These are phyloP conservation scores for Drosophila merina DNA, from an alignment of 2,888 invertebrate genomes.

Conservation along the genomic window DNA sequence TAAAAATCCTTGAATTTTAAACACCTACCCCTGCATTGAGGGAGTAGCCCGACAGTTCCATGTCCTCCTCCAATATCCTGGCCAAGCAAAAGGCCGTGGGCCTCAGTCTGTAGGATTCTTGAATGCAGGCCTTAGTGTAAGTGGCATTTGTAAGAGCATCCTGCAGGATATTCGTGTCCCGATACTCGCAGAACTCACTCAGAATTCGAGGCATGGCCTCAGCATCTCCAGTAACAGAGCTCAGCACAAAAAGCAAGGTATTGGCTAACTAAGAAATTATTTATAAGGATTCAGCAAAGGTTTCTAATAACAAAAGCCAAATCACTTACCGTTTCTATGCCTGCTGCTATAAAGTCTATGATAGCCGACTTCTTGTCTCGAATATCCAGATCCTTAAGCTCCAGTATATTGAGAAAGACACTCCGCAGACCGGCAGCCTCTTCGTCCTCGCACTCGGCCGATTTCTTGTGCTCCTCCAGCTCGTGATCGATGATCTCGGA, in stretches of 20 bases:
- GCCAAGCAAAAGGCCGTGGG: constrained; percentile 93
- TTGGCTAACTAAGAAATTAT: constrained; percentile 88
- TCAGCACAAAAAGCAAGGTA: constrained; percentile 91
- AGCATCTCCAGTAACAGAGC: constrained; percentile 89
- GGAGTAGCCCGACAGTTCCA: constrained; percentile 88
- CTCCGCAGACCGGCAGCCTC: constrained; percentile 87
- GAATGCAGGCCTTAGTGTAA: constrained; percentile 91
- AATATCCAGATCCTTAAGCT: constrained; percentile 89
- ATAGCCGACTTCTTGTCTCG: constrained; percentile 93
- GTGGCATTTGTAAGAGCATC: constrained; percentile 87
- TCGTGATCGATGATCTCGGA: constrained; percentile 91
- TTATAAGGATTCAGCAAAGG: background rate
- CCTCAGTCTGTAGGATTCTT: constrained; percentile 87
- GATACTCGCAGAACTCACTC: constrained; percentile 86
- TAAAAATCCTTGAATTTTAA: background rate
- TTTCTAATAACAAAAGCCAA: too few species aligned
- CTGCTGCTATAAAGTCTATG: constrained; percentile 94
- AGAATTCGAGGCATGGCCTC: constrained; percentile 88
- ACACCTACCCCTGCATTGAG: constrained; percentile 89
- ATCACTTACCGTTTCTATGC: constrained; percentile 90
- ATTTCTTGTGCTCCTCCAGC: constrained; percentile 85
- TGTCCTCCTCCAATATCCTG: constrained; percentile 89
- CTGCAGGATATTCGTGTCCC: constrained; percentile 85
- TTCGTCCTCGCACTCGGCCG: constrained; percentile 85
- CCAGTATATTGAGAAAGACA: constrained; percentile 90